Conservation (phyloP, 2,113 vertebrate species). For the Fregetta grallaria region DNA sequence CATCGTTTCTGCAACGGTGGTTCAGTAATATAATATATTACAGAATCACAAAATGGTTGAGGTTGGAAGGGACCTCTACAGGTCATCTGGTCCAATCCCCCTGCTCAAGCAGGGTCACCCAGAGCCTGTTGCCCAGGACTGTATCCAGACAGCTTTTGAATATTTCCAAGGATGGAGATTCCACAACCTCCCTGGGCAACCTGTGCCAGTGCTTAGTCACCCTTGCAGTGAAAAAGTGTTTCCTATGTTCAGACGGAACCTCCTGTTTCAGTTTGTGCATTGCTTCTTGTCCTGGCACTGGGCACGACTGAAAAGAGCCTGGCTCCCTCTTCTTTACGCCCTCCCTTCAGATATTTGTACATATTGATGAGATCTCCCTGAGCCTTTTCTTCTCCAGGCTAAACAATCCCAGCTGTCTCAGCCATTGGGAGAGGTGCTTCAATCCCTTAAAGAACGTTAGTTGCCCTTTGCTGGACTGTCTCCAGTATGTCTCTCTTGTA, state of each 20-base stretch:
- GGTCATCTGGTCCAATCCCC: background rate
- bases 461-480: background rate
- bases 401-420: background rate
- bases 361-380: background rate
- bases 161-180: background rate
- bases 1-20: background rate
- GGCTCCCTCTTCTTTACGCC: background rate
- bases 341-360: background rate
- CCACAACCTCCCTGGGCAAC: background rate
- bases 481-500: background rate
- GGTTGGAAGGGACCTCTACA: background rate
- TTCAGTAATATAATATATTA: background rate
- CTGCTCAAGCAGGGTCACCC: background rate
- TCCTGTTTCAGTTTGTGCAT: background rate
- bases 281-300: background rate
- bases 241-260: fast-evolving
- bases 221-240: background rate
- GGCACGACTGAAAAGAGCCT: background rate
- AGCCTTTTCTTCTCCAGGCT: background rate
- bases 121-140: background rate
- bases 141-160: background rate
- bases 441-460: background rate
- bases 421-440: background rate
- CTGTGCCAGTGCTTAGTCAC: background rate
- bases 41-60: background rate